Conservation (phyloP, 2,888 invertebrate genomes). For the Adela reaumurella region DNA sequence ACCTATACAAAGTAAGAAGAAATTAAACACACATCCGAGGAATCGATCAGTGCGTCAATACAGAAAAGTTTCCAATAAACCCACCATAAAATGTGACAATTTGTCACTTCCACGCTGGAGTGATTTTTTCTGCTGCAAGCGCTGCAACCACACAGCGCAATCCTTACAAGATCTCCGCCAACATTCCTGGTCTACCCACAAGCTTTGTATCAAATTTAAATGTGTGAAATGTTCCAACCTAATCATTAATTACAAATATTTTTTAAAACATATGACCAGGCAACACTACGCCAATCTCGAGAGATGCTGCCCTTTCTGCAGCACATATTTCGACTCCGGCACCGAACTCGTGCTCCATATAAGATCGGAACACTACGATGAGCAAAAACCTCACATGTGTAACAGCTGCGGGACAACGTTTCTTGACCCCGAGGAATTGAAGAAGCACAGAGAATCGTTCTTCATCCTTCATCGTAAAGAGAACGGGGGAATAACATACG, state of each 20-base stretch:
- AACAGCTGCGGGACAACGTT: not conserved
- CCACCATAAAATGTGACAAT: not conserved
- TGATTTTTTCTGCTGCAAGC: not conserved
- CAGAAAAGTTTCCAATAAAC: not conserved
- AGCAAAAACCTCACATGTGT: not conserved
- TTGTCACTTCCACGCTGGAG: not conserved
- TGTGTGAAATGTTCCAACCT: not conserved
- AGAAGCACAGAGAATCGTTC: not conserved
- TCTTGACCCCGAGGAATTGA: not conserved
- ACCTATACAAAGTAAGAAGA: too few relatives aligned
- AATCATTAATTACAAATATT: not conserved
- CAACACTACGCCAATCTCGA: not conserved
- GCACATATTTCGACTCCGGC: not conserved
- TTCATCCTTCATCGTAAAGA: not conserved
- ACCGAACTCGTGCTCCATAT: not conserved
- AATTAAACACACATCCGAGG: too few relatives aligned
- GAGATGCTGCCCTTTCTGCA: not conserved
- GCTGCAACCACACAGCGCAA: not conserved
- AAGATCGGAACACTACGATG: not conserved
- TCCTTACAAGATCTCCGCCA: not conserved
- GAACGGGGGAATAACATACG: not conserved
- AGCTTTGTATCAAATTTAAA: not conserved
- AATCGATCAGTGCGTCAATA: not conserved
- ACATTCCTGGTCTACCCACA: not conserved
- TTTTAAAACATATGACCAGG: not conserved